phyloP scores from a whole-genome alignment of 2,888 invertebrate genomes.

The Drosophila barbarae region DNA sequence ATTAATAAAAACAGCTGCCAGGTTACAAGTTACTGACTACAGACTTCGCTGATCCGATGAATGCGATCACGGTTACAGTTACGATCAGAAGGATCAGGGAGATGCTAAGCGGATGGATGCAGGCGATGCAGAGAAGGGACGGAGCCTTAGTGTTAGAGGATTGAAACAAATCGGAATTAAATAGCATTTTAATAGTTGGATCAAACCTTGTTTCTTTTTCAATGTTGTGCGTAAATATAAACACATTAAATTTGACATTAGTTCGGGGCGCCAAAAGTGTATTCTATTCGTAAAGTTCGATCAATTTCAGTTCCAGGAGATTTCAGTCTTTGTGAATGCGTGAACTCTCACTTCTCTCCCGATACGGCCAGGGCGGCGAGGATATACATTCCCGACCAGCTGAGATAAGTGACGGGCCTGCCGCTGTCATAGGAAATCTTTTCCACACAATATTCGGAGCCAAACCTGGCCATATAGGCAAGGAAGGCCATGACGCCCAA shows the following conservation, averaged over 20 bases:
- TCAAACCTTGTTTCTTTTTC: background rate
- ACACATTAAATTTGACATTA: background rate
- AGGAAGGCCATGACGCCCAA: constrained; percentile 64
- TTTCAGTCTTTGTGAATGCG: background rate
- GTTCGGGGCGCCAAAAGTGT: background rate
- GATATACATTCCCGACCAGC: constrained; percentile 54
- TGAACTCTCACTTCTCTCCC: constrained; percentile 27
- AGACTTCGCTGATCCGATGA: too few species aligned
- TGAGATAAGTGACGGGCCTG: constrained; percentile 42
- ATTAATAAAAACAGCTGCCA: constrained; percentile 38
- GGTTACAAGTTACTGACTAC: background rate
- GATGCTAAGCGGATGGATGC: too few species aligned
- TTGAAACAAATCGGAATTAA: background rate
- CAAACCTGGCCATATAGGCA: constrained; percentile 63
- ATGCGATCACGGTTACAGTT: too few species aligned
- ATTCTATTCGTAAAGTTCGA: background rate
- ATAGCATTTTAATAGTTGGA: background rate
- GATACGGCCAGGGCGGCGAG: constrained; percentile 36
- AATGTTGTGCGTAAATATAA: background rate
- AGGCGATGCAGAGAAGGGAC: too few species aligned
- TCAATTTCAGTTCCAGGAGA: background rate
- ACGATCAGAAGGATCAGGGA: background rate
- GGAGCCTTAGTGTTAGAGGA: too few species aligned
- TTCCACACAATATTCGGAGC: constrained; percentile 46
- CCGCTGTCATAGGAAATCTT: constrained; percentile 15